A percentile compares a stretch with the other conserved stretches of the same genome.
phyloP scores from a whole-genome alignment of 2,113 vertebrate species.

The Urocynchramus pylzowi region DNA sequence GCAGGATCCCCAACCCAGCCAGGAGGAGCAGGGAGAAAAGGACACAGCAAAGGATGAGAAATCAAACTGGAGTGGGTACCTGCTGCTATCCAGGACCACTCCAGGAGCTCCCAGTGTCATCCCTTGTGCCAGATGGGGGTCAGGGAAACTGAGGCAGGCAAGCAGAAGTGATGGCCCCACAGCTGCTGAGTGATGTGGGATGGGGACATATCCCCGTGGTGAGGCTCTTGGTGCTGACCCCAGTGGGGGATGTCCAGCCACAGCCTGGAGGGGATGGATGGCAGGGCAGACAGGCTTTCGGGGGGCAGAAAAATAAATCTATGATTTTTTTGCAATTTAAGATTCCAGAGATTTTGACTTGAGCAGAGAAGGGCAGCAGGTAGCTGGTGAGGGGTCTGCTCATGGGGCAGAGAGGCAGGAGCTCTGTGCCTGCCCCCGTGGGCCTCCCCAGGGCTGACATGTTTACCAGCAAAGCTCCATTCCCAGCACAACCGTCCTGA shows the following conservation, averaged over 20 bases:
- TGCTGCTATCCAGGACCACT: background rate
- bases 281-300: background rate
- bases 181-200: background rate
- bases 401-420: background rate
- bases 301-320: accelerated
- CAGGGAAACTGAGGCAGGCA: background rate
- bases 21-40: background rate
- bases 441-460: background rate
- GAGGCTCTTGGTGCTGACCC: background rate
- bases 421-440: accelerated
- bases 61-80: accelerated
- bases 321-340: background rate
- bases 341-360: accelerated
- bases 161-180: background rate
- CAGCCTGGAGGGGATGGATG: background rate
- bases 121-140: accelerated
- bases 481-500: background rate
- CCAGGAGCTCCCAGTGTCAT: background rate
- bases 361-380: background rate
- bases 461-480: background rate
- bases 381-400: background rate
- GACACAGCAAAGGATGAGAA: background rate
- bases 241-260: accelerated
- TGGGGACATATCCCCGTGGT: accelerated
- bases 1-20: background rate